phyloP scores from a whole-genome alignment of 2,113 vertebrate genomes.

The Hucho hucho region DNA sequence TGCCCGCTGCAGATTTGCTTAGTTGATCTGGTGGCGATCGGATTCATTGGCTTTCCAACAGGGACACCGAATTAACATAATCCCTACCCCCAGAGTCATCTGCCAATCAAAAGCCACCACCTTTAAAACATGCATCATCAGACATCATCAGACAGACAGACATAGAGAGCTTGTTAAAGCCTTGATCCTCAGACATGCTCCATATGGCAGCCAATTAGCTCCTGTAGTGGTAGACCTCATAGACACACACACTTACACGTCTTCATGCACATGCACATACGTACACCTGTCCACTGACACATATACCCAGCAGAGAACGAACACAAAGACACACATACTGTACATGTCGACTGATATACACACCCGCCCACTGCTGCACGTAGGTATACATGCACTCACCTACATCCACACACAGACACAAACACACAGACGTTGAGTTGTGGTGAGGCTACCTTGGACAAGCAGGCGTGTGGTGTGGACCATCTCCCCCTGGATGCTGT shows the following conservation, averaged over 20 bases:
- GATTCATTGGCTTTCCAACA: background rate
- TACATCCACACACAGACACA: background rate
- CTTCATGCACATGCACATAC: background rate
- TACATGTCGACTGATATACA: background rate
- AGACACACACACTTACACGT: background rate
- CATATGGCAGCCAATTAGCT: no score
- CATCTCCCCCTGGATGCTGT: conserved; percentile 95
- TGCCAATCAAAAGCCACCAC: background rate
- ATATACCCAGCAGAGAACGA: background rate
- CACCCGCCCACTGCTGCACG: background rate
- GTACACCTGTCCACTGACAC: background rate
- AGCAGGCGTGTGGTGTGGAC: conserved; percentile 95
- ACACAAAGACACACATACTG: background rate
- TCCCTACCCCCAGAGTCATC: background rate
- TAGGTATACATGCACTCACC: background rate
- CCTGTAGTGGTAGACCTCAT: background rate
- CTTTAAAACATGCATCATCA: background rate
- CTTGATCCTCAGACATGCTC: no score
- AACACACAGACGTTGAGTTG: background rate
- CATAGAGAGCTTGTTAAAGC: background rate
- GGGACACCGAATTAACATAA: background rate
- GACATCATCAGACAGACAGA: background rate
- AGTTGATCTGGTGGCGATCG: background rate
- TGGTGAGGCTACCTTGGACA: conserved; percentile 84
- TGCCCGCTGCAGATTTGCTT: background rate